Conservation (phyloP, 2,113 vertebrate genomes). For the Corydoras sp. region DNA sequence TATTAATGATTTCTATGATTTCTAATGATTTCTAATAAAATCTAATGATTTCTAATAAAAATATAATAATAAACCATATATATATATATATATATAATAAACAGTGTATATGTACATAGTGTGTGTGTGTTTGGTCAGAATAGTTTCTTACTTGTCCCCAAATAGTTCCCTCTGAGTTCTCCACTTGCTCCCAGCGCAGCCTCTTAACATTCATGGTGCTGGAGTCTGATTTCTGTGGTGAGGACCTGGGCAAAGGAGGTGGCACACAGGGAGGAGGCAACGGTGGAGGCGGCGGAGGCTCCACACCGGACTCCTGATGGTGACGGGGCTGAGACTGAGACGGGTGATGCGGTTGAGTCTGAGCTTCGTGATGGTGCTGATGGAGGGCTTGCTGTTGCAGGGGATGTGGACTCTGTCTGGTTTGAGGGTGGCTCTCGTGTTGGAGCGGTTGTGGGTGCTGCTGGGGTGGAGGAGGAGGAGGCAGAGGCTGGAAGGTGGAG, state of each 20-base stretch:
- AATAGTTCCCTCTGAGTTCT: slow-evolving; percentile 95
- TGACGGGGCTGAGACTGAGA: slow-evolving; percentile 41
- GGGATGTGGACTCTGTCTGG: slow-evolving; percentile 51
- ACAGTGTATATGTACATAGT: too few species aligned
- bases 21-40: too few species aligned
- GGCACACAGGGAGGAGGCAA: slow-evolving; percentile 67
- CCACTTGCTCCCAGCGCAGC: slow-evolving; percentile 96
- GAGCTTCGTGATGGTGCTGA: slow-evolving; percentile 49
- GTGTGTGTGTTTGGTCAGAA: too few species aligned
- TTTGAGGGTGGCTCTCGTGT: slow-evolving; percentile 53
- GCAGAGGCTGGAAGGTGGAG: slow-evolving; percentile 62
- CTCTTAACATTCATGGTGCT: slow-evolving; percentile 96
- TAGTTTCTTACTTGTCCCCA: slow-evolving; percentile 84
- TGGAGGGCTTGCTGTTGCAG: slow-evolving; percentile 56
- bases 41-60: too few species aligned
- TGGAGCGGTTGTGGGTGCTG: slow-evolving; percentile 49
- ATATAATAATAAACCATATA: too few species aligned
- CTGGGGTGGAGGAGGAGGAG: slow-evolving; percentile 35
- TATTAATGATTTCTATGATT: too few species aligned
- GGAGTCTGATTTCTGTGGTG: slow-evolving; percentile 77
- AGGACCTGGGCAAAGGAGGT: slow-evolving; percentile 65
- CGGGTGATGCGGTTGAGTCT: slow-evolving; percentile 35
- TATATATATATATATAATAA: too few species aligned
- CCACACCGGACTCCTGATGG: slow-evolving; percentile 41
- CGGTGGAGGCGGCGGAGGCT: slow-evolving; percentile 66